Conservation (phyloP, 2,888 invertebrate genomes). For the Abrostola tripartita region DNA sequence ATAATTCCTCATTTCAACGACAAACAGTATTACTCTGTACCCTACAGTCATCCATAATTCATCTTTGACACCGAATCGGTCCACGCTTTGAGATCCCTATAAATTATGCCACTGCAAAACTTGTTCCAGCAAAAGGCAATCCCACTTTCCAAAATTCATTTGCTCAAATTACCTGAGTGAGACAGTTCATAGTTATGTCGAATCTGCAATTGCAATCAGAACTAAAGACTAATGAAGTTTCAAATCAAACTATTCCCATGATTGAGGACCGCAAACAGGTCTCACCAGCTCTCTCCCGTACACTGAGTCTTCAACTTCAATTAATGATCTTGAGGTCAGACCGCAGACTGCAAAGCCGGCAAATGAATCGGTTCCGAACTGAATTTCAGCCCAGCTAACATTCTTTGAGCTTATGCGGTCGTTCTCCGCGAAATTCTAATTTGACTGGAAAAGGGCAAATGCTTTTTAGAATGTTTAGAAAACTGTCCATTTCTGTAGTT, state of each 20-base stretch:
- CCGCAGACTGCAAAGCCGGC: slow-evolving; percentile 67
- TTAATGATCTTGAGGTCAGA: slow-evolving; percentile 69
- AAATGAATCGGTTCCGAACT: slow-evolving; percentile 71
- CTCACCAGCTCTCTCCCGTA: slow-evolving; percentile 35
- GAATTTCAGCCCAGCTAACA: slow-evolving; percentile 47
- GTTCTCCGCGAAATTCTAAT: slow-evolving; percentile 19
- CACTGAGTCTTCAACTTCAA: slow-evolving; percentile 68
- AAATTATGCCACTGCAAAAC: slow-evolving; percentile 39
- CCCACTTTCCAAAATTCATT: slow-evolving; percentile 39
- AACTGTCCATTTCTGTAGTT: not conserved
- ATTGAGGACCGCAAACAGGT: slow-evolving; percentile 57
- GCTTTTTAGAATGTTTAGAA: not conserved
- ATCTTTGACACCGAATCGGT: slow-evolving; percentile 6
- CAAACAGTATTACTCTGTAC: not conserved
- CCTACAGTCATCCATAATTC: not conserved
- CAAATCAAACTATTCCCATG: slow-evolving; percentile 58
- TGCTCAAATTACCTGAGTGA: slow-evolving; percentile 43
- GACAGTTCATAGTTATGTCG: slow-evolving; percentile 38
- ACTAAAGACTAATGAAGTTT: slow-evolving; percentile 54
- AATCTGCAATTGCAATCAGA: slow-evolving; percentile 53
- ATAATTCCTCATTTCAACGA: not conserved
- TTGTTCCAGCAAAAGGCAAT: slow-evolving; percentile 38
- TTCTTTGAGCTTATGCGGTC: slow-evolving; percentile 24
- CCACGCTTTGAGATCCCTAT: slow-evolving; percentile 2
- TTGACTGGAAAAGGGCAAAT: slow-evolving; percentile 11